These are phyloP conservation scores for Eudyptes chrysolophus DNA, from an alignment of 2,113 vertebrate species.

Conservation along the genomic window DNA sequence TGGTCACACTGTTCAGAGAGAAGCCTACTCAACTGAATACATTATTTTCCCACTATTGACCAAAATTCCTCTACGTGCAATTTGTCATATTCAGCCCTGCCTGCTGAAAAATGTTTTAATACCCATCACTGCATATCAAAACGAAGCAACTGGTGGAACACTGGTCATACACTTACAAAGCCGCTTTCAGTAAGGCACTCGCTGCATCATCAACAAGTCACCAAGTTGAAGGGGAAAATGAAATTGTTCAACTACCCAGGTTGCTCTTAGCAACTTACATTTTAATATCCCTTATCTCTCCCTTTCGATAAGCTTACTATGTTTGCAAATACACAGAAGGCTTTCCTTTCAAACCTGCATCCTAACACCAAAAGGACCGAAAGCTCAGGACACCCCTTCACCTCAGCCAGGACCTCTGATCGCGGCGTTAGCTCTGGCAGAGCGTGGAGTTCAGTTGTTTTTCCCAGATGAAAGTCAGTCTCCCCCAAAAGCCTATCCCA, in stretches of 20 bases:
- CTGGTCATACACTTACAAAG: rapidly evolving
- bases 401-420: rapidly evolving
- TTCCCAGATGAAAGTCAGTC: neutral
- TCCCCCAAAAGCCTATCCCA: rapidly evolving
- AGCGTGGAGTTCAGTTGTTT: too few species aligned
- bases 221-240: rapidly evolving
- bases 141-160: neutral
- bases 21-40: rapidly evolving
- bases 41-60: rapidly evolving
- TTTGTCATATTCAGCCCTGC: rapidly evolving
- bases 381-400: rapidly evolving
- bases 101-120: neutral
- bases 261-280: neutral
- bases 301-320: too few species aligned
- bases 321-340: rapidly evolving
- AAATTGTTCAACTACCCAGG: neutral
- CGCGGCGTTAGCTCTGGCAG: rapidly evolving
- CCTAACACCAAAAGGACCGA: rapidly evolving
- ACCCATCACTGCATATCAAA: rapidly evolving
- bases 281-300: rapidly evolving
- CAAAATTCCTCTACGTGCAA: rapidly evolving
- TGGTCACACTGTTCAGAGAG: too few species aligned
- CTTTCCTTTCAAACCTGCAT: neutral
- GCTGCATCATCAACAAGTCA: rapidly evolving
- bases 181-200: neutral